Base-by-base conservation (phyloP, 1,140 invertebrate genomes). In the Calliopsis andreniformis region DNA sequence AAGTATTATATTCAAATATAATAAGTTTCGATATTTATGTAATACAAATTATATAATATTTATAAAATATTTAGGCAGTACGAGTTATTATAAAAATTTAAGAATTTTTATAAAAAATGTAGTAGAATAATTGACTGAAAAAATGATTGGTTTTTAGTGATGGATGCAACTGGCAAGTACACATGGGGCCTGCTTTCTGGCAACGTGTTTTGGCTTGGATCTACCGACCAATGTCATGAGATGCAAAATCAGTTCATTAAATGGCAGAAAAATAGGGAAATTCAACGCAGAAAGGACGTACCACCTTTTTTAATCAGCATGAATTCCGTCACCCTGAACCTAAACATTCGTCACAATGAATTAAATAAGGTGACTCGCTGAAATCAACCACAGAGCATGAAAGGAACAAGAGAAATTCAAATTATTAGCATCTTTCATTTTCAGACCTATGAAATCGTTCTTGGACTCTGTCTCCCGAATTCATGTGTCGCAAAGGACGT, bases 401-500 rank as follows among this genome's bases (percentile, higher is more conserved):
- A 5, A 39, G 35, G n/a, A n/a, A n/a, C n/a, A n/a, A n/a, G n/a
- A 39, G 10, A 5, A 10, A 39, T 10, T 10, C 35, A 39, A 39
- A 42, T 20, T 7, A 1, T 61, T 2, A 39, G 18, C 49, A 30
- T 45, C 39, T 20, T 75, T 71, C 68, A 47, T 62, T 18, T 58
- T 8, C 53, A 92, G 90, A 82, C 69, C 30, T 83, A 84, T 51
- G 66, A 75, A 23, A 82, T 91, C 59, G 81, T 73, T 7, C 68
- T 91, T 32, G 90, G 91, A 14, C 39, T 91, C 8, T 92, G 91
- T 66, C 56, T 91, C 25, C 91, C 90, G 42, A 72, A 78, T 28
- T 81, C 75, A n/a, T 92, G 91, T 63, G 61, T 23, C 7, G 42
- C 73, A 6, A 12, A 72, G 5, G 90, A 91, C 53, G 79, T 90